Evolutionary conservation across 2,888 invertebrate species (phyloP).

Genomic region (Oxystoma pomonae): DNA sequence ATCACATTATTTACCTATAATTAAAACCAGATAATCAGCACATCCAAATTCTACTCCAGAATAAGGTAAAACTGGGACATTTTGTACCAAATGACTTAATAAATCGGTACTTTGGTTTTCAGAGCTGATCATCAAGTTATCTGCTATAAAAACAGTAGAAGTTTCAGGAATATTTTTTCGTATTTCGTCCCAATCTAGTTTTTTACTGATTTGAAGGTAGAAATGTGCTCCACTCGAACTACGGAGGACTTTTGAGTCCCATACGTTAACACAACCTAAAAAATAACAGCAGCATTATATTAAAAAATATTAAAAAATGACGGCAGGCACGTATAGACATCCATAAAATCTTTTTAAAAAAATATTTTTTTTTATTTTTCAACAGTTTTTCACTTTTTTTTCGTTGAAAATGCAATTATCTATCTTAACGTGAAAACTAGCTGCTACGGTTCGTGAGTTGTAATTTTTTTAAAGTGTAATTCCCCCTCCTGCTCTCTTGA

Average conservation of each 20-base stretch:
- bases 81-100: slow-evolving; percentile 1
- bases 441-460: no score
- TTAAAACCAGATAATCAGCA: slow-evolving; percentile 57
- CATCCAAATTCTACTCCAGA: slow-evolving; percentile 56
- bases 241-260: slow-evolving; percentile 85
- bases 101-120: not conserved
- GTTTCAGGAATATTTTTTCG: slow-evolving; percentile 48
- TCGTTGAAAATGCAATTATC: no score
- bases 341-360: no score
- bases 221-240: slow-evolving; percentile 86
- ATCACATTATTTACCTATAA: slow-evolving; percentile 42
- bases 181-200: slow-evolving; percentile 64
- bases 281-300: slow-evolving; percentile 3
- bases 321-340: no score
- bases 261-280: slow-evolving; percentile 80
- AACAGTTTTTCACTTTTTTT: no score
- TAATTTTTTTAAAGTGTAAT: no score
- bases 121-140: slow-evolving; percentile 51
- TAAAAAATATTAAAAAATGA: not conserved
- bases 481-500: no score
- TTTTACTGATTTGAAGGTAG: slow-evolving; percentile 62
- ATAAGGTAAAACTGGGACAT: slow-evolving; percentile 51
- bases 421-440: no score
- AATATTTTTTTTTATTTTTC: no score
- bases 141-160: slow-evolving; percentile 62